Evolutionary conservation across 1,140 invertebrate genomes (phyloP), one percentile per base, ranked within the genome.

Genomic region (Cylas formicarius): DNA sequence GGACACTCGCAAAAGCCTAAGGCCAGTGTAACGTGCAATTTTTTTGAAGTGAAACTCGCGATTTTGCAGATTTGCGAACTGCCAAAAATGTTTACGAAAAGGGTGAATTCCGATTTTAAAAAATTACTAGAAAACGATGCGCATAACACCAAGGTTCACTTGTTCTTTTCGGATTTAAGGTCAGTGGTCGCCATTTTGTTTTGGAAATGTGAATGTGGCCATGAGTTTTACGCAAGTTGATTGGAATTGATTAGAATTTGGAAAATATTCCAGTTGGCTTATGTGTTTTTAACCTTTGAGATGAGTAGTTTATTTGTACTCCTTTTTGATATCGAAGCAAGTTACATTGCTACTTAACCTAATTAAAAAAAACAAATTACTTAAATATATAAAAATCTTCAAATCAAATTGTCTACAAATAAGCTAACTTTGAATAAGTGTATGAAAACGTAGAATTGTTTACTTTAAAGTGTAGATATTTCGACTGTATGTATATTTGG

Each of bases 21-120:
- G 62, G 62, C 60, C 62, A 64, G 62, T 64, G 62, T 55, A 41
- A 61, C 51, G 62, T 64, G 62, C 62, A 64, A 64, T 64, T 56
- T 29, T 36, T 39, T 41, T 49, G 36, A 48, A 46, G 55, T 43
- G 9, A 49, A 49, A 49, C 44, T 37, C 41, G 20, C 41, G 22
- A 34, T 14, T 14, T 35, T 8, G 18, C 11, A 37, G 21, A 33
- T 39, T 37, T n/a, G 17, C 24, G 4, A n/a, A 4, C 17, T 22
- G 4, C 22, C 8, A 35, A 22, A 23, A 21, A 22, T 37, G 24
- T 22, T 37, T 37, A 20, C 18, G 17, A 20, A 35, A n/a, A n/a
- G n/a, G n/a, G n/a, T n/a, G n/a, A n/a, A n/a, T n/a, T n/a, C n/a
- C n/a, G n/a, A n/a, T n/a, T n/a, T n/a, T n/a, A n/a, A n/a, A n/a